A percentile compares a stretch with the other conserved stretches of the same genome.
These are phyloP conservation scores for Cydia splendana DNA, from an alignment of 1,140 invertebrate species.

Conservation along the genomic window DNA sequence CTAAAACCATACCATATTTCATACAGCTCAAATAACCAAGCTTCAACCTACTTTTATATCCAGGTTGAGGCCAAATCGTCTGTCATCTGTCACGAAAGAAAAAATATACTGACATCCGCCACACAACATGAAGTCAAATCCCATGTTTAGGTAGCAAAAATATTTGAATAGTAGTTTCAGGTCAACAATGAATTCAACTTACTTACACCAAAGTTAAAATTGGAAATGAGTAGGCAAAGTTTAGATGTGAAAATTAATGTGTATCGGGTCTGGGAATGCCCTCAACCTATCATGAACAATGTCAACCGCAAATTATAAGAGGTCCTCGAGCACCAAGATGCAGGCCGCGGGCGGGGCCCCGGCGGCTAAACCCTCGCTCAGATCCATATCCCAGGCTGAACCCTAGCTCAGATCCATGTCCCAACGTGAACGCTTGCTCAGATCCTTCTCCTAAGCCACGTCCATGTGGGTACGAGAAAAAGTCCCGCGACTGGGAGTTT, in stretches of 20 bases:
- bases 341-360: not conserved
- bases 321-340: not conserved
- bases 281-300: not conserved
- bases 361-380: not conserved
- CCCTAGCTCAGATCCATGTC: not conserved
- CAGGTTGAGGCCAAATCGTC: not conserved
- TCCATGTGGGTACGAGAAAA: not conserved
- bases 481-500: slow-evolving; percentile 3
- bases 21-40: too few relatives aligned
- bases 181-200: not conserved
- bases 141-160: not conserved
- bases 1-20: too few relatives aligned
- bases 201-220: not conserved
- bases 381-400: not conserved
- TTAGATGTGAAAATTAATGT: not conserved
- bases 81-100: slow-evolving; percentile 2
- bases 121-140: not conserved
- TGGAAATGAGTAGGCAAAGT: not conserved
- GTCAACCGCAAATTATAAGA: not conserved
- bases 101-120: not conserved
- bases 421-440: not conserved
- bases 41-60: not conserved
- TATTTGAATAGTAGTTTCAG: not conserved
- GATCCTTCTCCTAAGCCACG: not conserved
- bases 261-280: slow-evolving; percentile 5